Evolutionary conservation across 1,140 invertebrate species (phyloP).

Genomic region (Muscidifurax raptorellus): DNA sequence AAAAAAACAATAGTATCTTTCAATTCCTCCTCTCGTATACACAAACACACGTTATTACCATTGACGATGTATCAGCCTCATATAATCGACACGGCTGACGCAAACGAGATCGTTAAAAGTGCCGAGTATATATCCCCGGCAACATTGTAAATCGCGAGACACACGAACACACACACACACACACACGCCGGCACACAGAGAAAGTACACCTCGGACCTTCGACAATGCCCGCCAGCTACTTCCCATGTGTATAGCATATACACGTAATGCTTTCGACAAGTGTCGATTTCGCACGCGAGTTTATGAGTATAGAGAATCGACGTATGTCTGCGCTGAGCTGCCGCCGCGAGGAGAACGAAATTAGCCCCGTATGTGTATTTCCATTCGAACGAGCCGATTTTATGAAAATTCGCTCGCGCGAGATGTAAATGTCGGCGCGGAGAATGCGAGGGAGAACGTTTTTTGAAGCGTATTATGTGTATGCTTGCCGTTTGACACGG

Average conservation of each 20-base stretch:
- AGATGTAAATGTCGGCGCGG: neutral
- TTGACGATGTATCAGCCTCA: neutral
- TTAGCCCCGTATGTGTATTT: neutral
- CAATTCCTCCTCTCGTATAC: neutral
- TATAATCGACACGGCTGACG: neutral
- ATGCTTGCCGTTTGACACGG: neutral
- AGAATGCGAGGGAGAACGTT: neutral
- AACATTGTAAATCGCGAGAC: slow-evolving; percentile 5
- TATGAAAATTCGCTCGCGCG: neutral
- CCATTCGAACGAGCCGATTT: slow-evolving; percentile 1
- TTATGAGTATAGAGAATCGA: neutral
- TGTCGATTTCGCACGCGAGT: slow-evolving; percentile 2
- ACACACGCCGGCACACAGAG: neutral
- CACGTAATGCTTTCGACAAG: neutral
- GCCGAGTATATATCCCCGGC: neutral
- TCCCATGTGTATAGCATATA: neutral
- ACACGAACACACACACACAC: too few species aligned
- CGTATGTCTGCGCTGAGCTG: neutral
- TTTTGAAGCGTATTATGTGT: neutral
- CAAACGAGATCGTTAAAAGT: slow-evolving; percentile 16
- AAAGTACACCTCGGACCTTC: neutral
- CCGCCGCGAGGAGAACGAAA: neutral
- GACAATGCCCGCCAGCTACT: slow-evolving; percentile 1
- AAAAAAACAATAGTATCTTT: neutral
- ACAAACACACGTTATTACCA: neutral